A percentile compares a stretch with the other conserved stretches of the same genome.
phyloP scores from a whole-genome alignment of 2,888 invertebrate genomes.

The Corythucha ciliata region DNA sequence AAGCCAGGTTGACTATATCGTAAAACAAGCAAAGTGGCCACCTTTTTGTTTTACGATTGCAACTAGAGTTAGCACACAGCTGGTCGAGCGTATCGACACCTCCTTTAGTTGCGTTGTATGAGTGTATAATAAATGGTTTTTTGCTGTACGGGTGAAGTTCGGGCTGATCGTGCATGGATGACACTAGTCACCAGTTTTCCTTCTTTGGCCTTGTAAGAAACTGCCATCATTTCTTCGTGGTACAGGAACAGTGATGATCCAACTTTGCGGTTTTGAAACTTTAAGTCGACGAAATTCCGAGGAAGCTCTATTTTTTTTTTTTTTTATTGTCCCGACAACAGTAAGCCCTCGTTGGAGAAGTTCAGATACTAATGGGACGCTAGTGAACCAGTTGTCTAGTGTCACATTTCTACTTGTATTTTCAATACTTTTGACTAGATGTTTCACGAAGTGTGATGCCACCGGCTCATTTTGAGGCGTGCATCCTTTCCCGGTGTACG shows the following conservation, averaged over 20 bases:
- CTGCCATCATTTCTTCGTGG: slow-evolving; percentile 34
- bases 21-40: slow-evolving; percentile 35
- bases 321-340: slow-evolving; percentile 26
- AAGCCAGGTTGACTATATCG: slow-evolving; percentile 33
- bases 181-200: slow-evolving; percentile 34
- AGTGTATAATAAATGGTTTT: slow-evolving; percentile 35
- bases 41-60: slow-evolving; percentile 32
- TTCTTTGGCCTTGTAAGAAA: slow-evolving; percentile 35
- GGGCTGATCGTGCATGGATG: slow-evolving; percentile 33
- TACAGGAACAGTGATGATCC: slow-evolving; percentile 35
- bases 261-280: slow-evolving; percentile 25
- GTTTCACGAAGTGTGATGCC: slow-evolving; percentile 15
- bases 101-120: slow-evolving; percentile 36
- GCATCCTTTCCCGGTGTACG: slow-evolving; percentile 2
- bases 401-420: slow-evolving; percentile 26
- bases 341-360: slow-evolving; percentile 27
- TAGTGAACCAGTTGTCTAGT: slow-evolving; percentile 28
- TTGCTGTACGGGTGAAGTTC: slow-evolving; percentile 31
- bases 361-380: slow-evolving; percentile 30
- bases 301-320: slow-evolving; percentile 37
- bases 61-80: slow-evolving; percentile 33
- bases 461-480: neutral
- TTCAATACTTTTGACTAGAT: slow-evolving; percentile 17
- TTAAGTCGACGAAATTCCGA: slow-evolving; percentile 34
- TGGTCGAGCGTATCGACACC: slow-evolving; percentile 35